Conservation (phyloP, 2,888 invertebrate species). For the Spodoptera exigua region DNA sequence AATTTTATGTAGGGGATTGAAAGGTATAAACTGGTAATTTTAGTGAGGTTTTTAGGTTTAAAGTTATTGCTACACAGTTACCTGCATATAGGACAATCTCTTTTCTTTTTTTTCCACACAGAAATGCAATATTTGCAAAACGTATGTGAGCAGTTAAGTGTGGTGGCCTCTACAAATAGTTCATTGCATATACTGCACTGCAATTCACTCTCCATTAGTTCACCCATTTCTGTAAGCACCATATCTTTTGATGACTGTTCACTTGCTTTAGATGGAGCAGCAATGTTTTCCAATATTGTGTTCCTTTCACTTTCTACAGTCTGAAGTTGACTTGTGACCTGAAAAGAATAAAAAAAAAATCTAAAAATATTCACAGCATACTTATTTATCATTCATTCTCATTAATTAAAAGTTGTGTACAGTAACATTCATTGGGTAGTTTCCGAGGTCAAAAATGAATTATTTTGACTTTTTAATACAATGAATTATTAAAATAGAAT, state of each 20-base stretch:
- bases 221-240: constrained; percentile 80
- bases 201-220: constrained; percentile 91
- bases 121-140: constrained; percentile 93
- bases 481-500: too few relatives aligned
- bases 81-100: constrained; percentile 93
- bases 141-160: constrained; percentile 93
- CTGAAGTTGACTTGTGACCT: constrained; percentile 75
- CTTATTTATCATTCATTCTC: too few relatives aligned
- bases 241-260: constrained; percentile 68
- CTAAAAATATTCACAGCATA: too few relatives aligned
- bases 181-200: constrained; percentile 94
- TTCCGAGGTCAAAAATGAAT: too few relatives aligned
- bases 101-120: constrained; percentile 92
- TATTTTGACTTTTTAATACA: too few relatives aligned
- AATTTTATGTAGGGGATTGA: too few relatives aligned
- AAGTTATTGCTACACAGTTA: constrained; percentile 42
- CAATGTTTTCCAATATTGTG: constrained; percentile 68
- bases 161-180: constrained; percentile 91
- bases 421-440: too few relatives aligned
- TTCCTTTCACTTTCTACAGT: constrained; percentile 76
- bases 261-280: constrained; percentile 45
- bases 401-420: too few relatives aligned
- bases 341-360: not conserved
- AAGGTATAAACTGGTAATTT: too few relatives aligned
- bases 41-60: too few relatives aligned